These are phyloP conservation scores for Lanius collurio DNA, from an alignment of 2,113 vertebrate species.

Conservation along the genomic window DNA sequence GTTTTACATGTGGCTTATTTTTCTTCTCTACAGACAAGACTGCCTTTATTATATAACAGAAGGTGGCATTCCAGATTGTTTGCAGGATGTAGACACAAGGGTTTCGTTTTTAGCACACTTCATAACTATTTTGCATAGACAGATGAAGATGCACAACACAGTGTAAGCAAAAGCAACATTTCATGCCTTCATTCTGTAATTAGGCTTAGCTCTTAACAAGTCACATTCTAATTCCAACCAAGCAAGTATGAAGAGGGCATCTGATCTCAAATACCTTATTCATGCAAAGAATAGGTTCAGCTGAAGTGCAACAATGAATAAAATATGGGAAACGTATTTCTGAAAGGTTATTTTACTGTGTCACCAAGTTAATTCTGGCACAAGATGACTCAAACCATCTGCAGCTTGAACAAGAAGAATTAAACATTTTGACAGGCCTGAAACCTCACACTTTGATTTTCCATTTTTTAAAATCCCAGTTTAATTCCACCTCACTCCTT, in stretches of 20 bases:
- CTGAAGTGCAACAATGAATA: conserved; percentile 72
- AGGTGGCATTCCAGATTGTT: conserved; percentile 53
- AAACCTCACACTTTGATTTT: conserved; percentile 68
- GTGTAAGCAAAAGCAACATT: conserved; percentile 51
- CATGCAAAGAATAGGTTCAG: conserved; percentile 71
- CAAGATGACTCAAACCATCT: conserved; percentile 72
- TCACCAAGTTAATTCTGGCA: conserved; percentile 73
- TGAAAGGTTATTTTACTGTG: conserved; percentile 72
- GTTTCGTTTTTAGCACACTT: conserved; percentile 46
- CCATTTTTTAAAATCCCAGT: conserved; percentile 44
- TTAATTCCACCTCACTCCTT: conserved; percentile 49
- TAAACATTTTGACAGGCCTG: conserved; percentile 70
- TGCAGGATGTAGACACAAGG: conserved; percentile 41
- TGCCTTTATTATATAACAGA: conserved; percentile 36
- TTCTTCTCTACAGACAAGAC: background rate
- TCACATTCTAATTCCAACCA: conserved; percentile 60
- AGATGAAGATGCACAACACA: conserved; percentile 35
- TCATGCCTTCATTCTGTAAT: conserved; percentile 47
- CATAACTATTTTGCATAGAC: conserved; percentile 39
- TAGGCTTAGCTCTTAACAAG: conserved; percentile 51
- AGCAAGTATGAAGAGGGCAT: conserved; percentile 54
- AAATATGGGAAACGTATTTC: conserved; percentile 69
- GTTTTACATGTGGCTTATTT: background rate
- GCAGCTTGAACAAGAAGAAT: conserved; percentile 68
- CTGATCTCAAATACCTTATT: conserved; percentile 66